Evolutionary conservation across 2,113 vertebrate genomes (phyloP).

Genomic region (Toxostoma redivivum): DNA sequence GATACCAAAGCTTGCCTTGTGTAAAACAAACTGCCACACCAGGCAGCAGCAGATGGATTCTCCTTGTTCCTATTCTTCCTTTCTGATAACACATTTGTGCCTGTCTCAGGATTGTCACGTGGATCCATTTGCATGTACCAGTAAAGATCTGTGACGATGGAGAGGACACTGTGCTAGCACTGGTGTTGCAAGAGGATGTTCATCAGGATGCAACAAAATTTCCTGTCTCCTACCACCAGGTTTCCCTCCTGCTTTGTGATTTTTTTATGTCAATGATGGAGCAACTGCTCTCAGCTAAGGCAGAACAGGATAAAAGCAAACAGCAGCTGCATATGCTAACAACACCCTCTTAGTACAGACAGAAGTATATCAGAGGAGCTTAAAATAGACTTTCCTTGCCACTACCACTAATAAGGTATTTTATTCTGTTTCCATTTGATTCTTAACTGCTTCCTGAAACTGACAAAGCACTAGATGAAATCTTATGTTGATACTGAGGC

Average conservation of each 20-base stretch:
- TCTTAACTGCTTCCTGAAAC: background rate
- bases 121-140: background rate
- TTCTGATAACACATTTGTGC: background rate
- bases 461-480: background rate
- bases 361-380: background rate
- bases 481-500: background rate
- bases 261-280: background rate
- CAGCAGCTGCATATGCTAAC: background rate
- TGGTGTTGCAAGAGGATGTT: background rate
- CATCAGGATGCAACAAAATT: background rate
- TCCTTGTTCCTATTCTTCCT: background rate
- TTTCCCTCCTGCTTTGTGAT: background rate
- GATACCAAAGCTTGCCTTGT: background rate
- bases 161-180: background rate
- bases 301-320: background rate
- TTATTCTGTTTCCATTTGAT: background rate
- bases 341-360: background rate
- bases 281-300: background rate
- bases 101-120: background rate
- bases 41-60: background rate
- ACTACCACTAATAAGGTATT: background rate
- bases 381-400: background rate
- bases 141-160: background rate
- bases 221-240: background rate
- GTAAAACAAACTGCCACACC: background rate